Conservation (phyloP, 1,140 invertebrate genomes). For the Saxidomus purpurata region DNA sequence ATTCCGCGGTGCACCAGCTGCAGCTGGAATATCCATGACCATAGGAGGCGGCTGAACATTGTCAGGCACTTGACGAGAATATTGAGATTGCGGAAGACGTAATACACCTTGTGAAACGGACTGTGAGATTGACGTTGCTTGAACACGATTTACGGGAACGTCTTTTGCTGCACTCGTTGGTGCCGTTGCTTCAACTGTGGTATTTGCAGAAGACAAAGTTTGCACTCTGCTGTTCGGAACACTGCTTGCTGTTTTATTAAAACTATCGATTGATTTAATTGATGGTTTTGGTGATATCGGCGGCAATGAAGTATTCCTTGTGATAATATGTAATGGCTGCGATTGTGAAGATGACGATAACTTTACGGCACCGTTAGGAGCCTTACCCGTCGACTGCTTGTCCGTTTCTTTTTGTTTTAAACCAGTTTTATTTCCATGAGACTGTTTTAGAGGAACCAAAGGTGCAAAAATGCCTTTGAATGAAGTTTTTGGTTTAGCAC, state of each 20-base stretch:
- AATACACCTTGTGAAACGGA: constrained; percentile 24
- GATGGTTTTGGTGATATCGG: neutral
- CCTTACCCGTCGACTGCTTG: neutral
- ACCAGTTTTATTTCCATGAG: neutral
- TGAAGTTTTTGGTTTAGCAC: constrained; percentile 43
- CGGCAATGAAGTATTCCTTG: neutral
- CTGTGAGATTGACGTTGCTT: neutral
- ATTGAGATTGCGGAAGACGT: constrained; percentile 45
- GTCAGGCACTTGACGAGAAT: constrained; percentile 21
- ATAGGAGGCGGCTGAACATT: neutral
- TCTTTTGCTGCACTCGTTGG: neutral
- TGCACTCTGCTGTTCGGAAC: neutral
- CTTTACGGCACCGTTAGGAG: neutral
- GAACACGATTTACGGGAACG: constrained; percentile 7
- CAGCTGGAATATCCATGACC: neutral
- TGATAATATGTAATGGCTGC: neutral
- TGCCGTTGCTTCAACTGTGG: neutral
- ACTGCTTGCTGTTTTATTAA: neutral
- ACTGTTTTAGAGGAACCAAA: neutral
- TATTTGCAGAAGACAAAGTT: neutral
- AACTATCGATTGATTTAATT: neutral
- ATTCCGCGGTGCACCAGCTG: neutral
- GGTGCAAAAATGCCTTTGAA: neutral
- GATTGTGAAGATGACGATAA: neutral
- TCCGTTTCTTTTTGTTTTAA: neutral